phyloP scores from a whole-genome alignment of 2,797 vertebrate species.

The Pogoniulus pusillus region DNA sequence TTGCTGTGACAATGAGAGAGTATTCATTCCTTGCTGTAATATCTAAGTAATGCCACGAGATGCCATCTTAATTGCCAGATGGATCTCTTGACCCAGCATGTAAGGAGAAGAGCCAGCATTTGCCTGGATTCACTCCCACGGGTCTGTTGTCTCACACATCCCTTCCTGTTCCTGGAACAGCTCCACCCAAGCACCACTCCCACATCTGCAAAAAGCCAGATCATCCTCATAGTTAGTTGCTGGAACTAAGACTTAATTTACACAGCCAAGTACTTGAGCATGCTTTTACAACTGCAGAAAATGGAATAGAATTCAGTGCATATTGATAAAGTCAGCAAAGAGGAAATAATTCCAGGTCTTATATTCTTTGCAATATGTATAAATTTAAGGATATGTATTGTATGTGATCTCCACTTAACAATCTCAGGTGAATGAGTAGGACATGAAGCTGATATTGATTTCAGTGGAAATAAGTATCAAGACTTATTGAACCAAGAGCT shows the following conservation, averaged over 20 bases:
- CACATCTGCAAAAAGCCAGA: conserved; percentile 16
- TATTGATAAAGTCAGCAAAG: not conserved
- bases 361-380: not conserved
- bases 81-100: not conserved
- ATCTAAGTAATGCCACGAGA: not conserved
- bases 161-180: conserved; percentile 14
- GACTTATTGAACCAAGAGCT: not conserved
- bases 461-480: not conserved
- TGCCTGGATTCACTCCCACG: not conserved
- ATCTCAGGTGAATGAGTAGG: not conserved
- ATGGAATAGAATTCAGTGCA: not conserved
- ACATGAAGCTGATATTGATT: not conserved
- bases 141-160: not conserved
- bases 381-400: not conserved
- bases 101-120: conserved; percentile 1
- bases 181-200: conserved; percentile 42
- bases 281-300: not conserved
- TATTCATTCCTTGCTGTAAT: not conserved
- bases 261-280: not conserved
- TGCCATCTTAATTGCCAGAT: not conserved
- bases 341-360: not conserved
- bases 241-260: not conserved
- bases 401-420: not conserved
- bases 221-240: not conserved
- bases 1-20: not conserved